Base-by-base conservation (phyloP, 2,888 invertebrate genomes). In the Hyposoter dolosus region DNA sequence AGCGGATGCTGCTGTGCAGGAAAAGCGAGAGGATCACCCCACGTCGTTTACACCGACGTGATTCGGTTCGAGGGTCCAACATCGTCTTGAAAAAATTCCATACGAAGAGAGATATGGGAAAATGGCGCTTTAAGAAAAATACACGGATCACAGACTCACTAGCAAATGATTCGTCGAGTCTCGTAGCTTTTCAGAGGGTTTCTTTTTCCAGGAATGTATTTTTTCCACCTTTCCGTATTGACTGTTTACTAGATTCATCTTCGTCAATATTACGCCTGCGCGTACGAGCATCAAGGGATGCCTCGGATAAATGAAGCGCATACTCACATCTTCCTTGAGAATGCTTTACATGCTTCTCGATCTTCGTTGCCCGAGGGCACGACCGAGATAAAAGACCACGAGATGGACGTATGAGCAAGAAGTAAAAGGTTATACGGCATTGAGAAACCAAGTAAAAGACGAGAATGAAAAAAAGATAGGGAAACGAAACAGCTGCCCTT, bases 401-500 rank as follows among this genome's bases (percentile, higher is more conserved):
- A 53, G 32, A 69, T 10, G 78, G 43, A 19, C 19, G 66, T 40
- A 65, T 28, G 68, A 69, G 79, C 74, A 77, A 83, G 68, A 78
- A 84, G 66, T 69, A 72, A 81, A 83, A 82, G 77, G 65, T 82
- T 80, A 76, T 63, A 35, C 35, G 40, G 80, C 76, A 80, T 65
- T 77, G 82, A 84, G 72, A 65, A 68, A 68, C 35, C 71, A 72
- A 75, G 83, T 23, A 28, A 81, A 66, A 60, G 45, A 79, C 63
- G 69, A 71, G 71, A 75, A 65, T 32, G 74, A 82, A 69, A 80
- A 85, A 71, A 66, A 85, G 72, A 82, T 80, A 84, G 50, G 83
- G 56, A 60, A 83, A 87, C 76, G 85, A 86, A 86, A 86, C 88
- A 88, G 86, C 88, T 88, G 88, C 84, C 83, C 88, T 84, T 87